These are phyloP conservation scores for Sinopyrophorus schimmeli DNA, from an alignment of 2,888 invertebrate genomes.

Conservation along the genomic window DNA sequence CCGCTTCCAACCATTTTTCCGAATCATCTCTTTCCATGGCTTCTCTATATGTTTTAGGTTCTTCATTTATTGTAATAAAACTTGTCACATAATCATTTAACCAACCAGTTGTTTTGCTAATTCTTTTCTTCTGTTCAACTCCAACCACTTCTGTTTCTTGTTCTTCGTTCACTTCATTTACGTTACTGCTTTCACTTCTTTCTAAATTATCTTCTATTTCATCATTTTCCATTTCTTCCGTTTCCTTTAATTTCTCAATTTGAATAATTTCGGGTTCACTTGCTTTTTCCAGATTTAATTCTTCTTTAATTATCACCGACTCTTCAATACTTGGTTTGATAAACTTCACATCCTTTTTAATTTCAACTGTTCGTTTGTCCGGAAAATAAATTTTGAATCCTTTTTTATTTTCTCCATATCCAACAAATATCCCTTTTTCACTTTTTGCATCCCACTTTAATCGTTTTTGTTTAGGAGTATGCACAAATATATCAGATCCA, in stretches of 20 bases:
- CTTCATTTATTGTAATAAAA: too few relatives aligned
- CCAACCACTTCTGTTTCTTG: too few relatives aligned
- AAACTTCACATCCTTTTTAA: not conserved
- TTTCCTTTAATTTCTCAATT: not conserved
- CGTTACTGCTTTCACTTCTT: too few relatives aligned
- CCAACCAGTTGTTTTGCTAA: too few relatives aligned
- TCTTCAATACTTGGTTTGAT: too few relatives aligned
- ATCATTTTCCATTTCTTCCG: too few relatives aligned
- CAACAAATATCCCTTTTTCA: slow-evolving; percentile 2
- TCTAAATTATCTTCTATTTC: too few relatives aligned
- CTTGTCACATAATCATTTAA: too few relatives aligned
- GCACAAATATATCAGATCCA: not conserved
- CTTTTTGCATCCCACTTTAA: not conserved
- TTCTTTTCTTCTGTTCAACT: too few relatives aligned
- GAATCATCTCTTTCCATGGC: slow-evolving; percentile 15
- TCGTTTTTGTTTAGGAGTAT: not conserved
- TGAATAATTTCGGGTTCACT: not conserved
- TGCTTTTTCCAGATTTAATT: too few relatives aligned
- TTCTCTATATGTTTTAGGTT: slow-evolving; percentile 9
- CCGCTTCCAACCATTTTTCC: slow-evolving; percentile 29
- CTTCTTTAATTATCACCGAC: too few relatives aligned
- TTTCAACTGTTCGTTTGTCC: not conserved
- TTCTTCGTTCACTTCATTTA: too few relatives aligned
- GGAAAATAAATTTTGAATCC: not conserved
- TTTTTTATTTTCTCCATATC: not conserved